phyloP scores from a whole-genome alignment of 2,113 vertebrate species.

The Tyrannus savana region DNA sequence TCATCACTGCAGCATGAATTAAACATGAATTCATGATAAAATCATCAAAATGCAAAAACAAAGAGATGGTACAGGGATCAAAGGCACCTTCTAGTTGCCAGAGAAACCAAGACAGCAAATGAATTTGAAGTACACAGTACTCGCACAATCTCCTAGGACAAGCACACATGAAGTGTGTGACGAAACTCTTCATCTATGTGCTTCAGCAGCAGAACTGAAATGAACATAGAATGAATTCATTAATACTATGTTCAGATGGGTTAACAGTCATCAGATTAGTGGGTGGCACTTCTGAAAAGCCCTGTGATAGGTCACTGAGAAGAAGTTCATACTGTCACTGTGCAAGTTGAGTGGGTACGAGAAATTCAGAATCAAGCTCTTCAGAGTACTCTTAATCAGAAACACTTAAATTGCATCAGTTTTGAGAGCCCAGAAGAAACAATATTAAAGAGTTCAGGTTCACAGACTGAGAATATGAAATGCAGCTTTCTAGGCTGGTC shows the following conservation, averaged over 20 bases:
- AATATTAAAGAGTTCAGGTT: background rate
- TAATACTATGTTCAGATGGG: background rate
- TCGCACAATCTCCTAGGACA: background rate
- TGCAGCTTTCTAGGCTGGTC: background rate
- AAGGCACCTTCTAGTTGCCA: constrained; percentile 61
- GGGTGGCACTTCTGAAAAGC: background rate
- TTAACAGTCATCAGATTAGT: background rate
- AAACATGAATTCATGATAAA: constrained; percentile 72
- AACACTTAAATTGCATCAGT: background rate
- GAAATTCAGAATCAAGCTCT: background rate
- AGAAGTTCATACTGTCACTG: background rate
- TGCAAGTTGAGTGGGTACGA: background rate
- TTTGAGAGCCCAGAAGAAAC: background rate
- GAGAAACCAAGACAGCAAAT: constrained; percentile 59
- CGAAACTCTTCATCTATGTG: background rate
- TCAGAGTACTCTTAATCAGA: background rate
- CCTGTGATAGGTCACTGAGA: rapidly evolving
- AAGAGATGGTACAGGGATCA: constrained; percentile 55
- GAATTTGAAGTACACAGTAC: constrained; percentile 21
- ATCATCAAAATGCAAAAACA: constrained; percentile 73
- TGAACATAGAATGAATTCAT: background rate
- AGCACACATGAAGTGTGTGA: background rate
- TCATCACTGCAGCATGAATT: constrained; percentile 61
- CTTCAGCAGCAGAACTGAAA: background rate
- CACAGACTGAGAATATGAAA: background rate